These are phyloP conservation scores for Meandrusa payeni DNA, from an alignment of 2,888 invertebrate genomes.

Conservation along the genomic window DNA sequence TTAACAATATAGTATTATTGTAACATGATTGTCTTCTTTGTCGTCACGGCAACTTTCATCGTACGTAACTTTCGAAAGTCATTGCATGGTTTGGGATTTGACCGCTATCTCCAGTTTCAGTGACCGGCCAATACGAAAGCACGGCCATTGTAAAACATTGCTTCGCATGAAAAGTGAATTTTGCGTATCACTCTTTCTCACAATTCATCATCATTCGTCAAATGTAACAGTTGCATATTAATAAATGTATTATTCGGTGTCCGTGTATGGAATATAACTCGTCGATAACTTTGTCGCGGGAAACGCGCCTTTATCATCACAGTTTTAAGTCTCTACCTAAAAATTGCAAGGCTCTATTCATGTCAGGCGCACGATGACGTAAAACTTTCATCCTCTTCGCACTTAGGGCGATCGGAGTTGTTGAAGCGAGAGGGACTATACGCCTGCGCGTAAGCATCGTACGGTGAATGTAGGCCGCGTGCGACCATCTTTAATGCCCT, in stretches of 20 bases:
- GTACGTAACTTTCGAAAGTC: too few relatives aligned
- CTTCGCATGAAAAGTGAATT: too few relatives aligned
- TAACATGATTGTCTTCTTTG: too few relatives aligned
- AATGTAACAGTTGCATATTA: slow-evolving; percentile 12
- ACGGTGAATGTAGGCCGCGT: slow-evolving; percentile 77
- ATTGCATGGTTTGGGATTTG: too few relatives aligned
- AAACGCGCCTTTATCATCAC: slow-evolving; percentile 5
- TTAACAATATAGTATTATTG: too few relatives aligned
- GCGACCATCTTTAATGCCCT: slow-evolving; percentile 75
- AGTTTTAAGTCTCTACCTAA: neutral
- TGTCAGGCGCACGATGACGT: slow-evolving; percentile 14
- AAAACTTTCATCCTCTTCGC: slow-evolving; percentile 16
- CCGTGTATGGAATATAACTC: neutral
- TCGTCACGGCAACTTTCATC: too few relatives aligned
- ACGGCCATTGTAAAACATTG: too few relatives aligned
- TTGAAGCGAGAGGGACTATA: slow-evolving; percentile 54
- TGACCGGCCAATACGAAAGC: too few relatives aligned
- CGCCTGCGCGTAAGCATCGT: slow-evolving; percentile 63
- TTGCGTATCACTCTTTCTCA: neutral
- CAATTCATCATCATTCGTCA: neutral
- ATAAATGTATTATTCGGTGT: slow-evolving; percentile 9
- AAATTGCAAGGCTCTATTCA: slow-evolving; percentile 8
- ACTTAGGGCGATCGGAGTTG: slow-evolving; percentile 27
- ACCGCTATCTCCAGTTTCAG: too few relatives aligned
- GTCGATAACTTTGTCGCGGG: neutral